Percentiles rank a stretch among this genome's conserved stretches.
Evolutionary conservation across 2,888 invertebrate species (phyloP).

Genomic region (Chaitophorus viminalis): DNA sequence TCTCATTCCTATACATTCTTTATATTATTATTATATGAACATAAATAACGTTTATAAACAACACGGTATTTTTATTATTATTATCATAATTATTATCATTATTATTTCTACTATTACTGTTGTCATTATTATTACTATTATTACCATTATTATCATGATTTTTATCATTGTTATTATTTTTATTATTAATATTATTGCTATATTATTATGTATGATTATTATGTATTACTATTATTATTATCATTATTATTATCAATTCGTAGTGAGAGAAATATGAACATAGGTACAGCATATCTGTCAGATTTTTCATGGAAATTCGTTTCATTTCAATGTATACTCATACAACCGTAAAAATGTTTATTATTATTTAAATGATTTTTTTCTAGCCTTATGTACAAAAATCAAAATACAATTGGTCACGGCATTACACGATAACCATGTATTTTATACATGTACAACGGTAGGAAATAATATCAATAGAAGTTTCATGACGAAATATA

Average conservation of each 20-base stretch:
- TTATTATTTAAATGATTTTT: constrained; percentile 49
- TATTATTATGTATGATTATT: constrained; percentile 14
- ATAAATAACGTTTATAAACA: constrained; percentile 1
- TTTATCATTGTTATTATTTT: neutral
- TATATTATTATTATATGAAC: neutral
- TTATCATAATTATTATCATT: neutral
- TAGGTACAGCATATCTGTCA: constrained; percentile 24
- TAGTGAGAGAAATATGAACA: constrained; percentile 5
- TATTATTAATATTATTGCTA: constrained; percentile 2
- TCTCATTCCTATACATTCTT: constrained; percentile 20
- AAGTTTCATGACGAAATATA: neutral
- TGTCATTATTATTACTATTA: neutral
- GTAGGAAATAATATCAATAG: constrained; percentile 14
- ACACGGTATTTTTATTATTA: constrained; percentile 12
- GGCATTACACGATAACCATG: constrained; percentile 39
- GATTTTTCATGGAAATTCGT: constrained; percentile 60
- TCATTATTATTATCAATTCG: neutral
- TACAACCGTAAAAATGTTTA: constrained; percentile 59
- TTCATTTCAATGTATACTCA: constrained; percentile 36
- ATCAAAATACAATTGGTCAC: constrained; percentile 48
- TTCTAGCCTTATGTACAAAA: constrained; percentile 3
- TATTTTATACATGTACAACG: neutral
- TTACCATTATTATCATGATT: neutral
- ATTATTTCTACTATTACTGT: neutral
- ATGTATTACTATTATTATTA: neutral